These are phyloP conservation scores for Ostrea denselamellosa DNA, from an alignment of 1,140 invertebrate genomes.

Conservation along the genomic window DNA sequence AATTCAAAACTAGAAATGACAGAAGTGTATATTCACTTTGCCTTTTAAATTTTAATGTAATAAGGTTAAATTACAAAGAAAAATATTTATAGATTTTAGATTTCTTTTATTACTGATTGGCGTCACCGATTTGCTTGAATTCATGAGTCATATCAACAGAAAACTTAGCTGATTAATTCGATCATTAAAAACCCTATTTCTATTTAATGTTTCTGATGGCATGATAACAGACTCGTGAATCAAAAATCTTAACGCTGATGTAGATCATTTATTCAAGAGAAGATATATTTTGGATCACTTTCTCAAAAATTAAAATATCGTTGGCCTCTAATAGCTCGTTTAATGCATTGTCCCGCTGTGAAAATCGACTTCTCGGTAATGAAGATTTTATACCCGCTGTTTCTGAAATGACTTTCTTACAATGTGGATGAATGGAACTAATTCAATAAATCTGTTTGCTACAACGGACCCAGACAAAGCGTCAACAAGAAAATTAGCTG, in stretches of 20 bases:
- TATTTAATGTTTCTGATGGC: constrained; percentile 16
- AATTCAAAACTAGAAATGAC: too few species aligned
- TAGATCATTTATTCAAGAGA: constrained; percentile 14
- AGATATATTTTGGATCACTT: constrained; percentile 31
- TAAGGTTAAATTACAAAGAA: background rate
- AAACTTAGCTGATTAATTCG: constrained; percentile 2
- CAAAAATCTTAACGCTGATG: background rate
- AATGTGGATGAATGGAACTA: constrained; percentile 36
- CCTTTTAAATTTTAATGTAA: background rate
- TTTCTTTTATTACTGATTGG: background rate
- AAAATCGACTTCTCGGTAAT: constrained; percentile 27
- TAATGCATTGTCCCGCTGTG: constrained; percentile 13
- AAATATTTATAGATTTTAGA: background rate
- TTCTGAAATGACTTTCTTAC: constrained; percentile 30
- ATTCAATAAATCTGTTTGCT: constrained; percentile 38
- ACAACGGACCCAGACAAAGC: constrained; percentile 30
- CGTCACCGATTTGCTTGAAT: background rate
- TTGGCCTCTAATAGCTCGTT: constrained; percentile 30
- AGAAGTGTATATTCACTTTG: background rate
- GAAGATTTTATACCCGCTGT: constrained; percentile 32
- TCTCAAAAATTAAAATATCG: constrained; percentile 39
- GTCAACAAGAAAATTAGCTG: constrained; percentile 27
- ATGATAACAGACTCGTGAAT: constrained; percentile 18
- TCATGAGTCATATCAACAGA: background rate
- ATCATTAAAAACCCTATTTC: constrained; percentile 13